These are phyloP conservation scores for Datnioides undecimradiatus DNA, from an alignment of 2,113 vertebrate species.

Conservation along the genomic window DNA sequence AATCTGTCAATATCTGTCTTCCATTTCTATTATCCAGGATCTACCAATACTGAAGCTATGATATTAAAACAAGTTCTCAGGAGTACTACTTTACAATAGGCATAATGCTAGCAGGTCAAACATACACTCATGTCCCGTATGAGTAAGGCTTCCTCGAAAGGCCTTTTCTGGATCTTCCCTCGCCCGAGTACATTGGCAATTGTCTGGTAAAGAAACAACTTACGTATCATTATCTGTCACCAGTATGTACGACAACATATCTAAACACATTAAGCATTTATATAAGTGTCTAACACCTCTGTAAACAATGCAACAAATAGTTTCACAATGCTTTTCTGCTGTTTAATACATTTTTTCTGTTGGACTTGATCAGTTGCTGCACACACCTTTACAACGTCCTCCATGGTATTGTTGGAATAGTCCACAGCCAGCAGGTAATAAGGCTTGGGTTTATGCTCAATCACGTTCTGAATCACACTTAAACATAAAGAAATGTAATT, in stretches of 20 bases:
- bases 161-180: constrained; percentile 85
- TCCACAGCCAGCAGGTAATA: constrained; percentile 92
- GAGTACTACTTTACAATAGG: not conserved
- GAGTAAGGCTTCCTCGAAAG: constrained; percentile 87
- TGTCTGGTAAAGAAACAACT: constrained; percentile 75
- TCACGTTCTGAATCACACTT: constrained; percentile 91
- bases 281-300: too few relatives aligned
- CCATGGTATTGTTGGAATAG: constrained; percentile 84
- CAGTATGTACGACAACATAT: not conserved
- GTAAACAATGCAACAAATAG: too few relatives aligned
- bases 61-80: not conserved
- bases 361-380: not conserved
- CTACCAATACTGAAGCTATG: not conserved
- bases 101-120: constrained; percentile 26
- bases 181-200: constrained; percentile 87
- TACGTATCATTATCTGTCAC: not conserved
- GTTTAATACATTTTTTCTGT: too few relatives aligned
- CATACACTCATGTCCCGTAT: constrained; percentile 88
- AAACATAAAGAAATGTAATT: constrained; percentile 13
- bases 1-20: too few relatives aligned
- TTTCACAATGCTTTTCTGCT: too few relatives aligned
- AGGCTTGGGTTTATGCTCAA: constrained; percentile 83
- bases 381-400: constrained; percentile 89
- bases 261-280: not conserved
- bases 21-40: not conserved